Evolutionary conservation across 2,797 vertebrate species (phyloP), one percentile per base, ranked within the genome.

Genomic region (Cygnus olor): DNA sequence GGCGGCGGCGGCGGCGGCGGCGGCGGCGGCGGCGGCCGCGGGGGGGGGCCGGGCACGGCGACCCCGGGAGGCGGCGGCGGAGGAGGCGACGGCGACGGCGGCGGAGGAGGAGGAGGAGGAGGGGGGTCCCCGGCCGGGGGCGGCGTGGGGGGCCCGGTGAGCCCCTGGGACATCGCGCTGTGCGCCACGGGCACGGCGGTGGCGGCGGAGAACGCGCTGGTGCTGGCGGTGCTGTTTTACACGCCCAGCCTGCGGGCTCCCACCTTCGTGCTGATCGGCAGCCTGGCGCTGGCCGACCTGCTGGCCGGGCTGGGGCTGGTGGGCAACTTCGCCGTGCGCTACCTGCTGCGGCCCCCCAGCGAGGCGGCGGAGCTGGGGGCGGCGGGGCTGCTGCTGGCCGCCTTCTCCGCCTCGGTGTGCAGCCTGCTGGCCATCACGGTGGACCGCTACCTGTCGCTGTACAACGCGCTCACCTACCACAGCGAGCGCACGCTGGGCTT

Each of bases 391-490:
- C 98, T 99, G 70, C 98, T 99, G 69, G 97, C 98, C 17, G 98
- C 99, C 45, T 99, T 99, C 97, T 99, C 99, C 4, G 99, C 99
- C 6, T 99, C 99, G 1, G 97, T 99, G 18, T 98, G 98, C 92
- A 99, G 98, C 98, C 98, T 99, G 30, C 97, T 99, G 78, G 99
- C 99, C 95, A 99, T 99, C 98, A 99, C 99, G 1, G 98, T 99
- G 91, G 99, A 99, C 97, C 98, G 99, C 6, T 99, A 99, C 97
- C 97, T 99, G 94, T 99, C 99, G n/a, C 97, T 99, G 19, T 99
- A 98, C 98, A 98, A 99, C 76, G 99, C 99, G 5, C 98, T 99
- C 80, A 99, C 99, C 94, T 99, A 99, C 97, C 98, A 99, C 98
- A 98, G 99, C 4, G 99, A 99, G 69, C 98, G 99, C 88, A 98